phyloP scores from a whole-genome alignment of 2,888 invertebrate species.

The Netelia inedita region DNA sequence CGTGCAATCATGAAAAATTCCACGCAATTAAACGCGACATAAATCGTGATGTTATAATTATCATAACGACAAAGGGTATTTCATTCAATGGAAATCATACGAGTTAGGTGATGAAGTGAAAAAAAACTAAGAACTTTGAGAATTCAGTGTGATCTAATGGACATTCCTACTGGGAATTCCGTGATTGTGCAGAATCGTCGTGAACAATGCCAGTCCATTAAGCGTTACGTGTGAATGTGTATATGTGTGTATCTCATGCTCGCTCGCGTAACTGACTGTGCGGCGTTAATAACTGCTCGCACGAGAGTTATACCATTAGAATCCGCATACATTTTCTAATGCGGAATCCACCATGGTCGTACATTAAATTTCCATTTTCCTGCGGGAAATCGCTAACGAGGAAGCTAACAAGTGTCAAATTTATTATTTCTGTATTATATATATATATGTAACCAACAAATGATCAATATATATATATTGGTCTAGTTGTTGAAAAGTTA shows the following conservation, averaged over 20 bases:
- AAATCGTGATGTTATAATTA: conserved; percentile 1
- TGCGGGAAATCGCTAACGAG: conserved; percentile 27
- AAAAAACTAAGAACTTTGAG: neutral
- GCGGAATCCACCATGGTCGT: conserved; percentile 1
- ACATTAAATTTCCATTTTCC: conserved; percentile 39
- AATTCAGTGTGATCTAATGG: conserved; percentile 15
- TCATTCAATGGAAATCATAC: neutral
- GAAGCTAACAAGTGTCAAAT: conserved; percentile 27
- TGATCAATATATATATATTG: neutral
- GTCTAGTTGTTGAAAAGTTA: conserved; percentile 12
- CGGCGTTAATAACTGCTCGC: neutral
- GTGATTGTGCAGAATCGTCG: conserved; percentile 37
- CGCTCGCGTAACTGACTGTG: neutral
- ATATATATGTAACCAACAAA: neutral
- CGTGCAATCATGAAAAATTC: neutral
- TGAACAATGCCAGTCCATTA: conserved; percentile 54
- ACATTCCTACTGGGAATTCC: conserved; percentile 25
- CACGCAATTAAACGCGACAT: neutral
- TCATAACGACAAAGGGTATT: neutral
- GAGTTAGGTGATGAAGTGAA: neutral
- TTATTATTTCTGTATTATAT: conserved; percentile 1
- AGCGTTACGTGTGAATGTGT: neutral
- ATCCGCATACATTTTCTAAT: conserved; percentile 33
- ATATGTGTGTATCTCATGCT: neutral
- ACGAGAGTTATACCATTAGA: conserved; percentile 28